These are phyloP conservation scores for Callyntrura guangdongensis DNA, from an alignment of 2,888 invertebrate genomes.

Conservation along the genomic window DNA sequence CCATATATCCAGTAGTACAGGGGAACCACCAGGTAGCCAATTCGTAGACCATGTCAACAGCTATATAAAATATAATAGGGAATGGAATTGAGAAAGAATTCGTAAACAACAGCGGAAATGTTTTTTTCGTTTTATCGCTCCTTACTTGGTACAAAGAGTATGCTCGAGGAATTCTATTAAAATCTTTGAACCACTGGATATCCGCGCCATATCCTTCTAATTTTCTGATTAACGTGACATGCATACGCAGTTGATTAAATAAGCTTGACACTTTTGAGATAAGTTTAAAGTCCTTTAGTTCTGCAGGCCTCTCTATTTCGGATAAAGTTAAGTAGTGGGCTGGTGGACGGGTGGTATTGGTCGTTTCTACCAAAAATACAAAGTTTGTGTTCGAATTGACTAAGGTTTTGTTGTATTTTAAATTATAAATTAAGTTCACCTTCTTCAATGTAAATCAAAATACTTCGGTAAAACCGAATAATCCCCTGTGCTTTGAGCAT, in stretches of 20 bases:
- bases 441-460: too few species aligned
- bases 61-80: too few species aligned
- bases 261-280: background rate
- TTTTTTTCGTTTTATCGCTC: too few species aligned
- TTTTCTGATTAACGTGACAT: background rate
- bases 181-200: background rate
- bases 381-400: too few species aligned
- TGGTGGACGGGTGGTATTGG: background rate
- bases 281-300: background rate
- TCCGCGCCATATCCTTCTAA: background rate
- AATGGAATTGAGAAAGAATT: too few species aligned
- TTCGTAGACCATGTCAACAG: constrained; percentile 1
- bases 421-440: too few species aligned
- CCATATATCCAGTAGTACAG: constrained; percentile 13
- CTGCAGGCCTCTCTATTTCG: background rate
- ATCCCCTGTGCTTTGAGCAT: too few species aligned
- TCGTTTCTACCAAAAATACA: background rate
- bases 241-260: background rate
- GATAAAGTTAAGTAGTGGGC: too few species aligned
- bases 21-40: constrained; percentile 30
- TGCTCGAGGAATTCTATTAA: background rate
- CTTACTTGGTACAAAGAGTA: background rate
- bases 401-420: too few species aligned
- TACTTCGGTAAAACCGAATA: too few species aligned
- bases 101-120: too few species aligned